Percentiles rank a stretch among this genome's conserved stretches.
Conservation (phyloP, 2,797 vertebrate species). For the Enteromius treurensis region DNA sequence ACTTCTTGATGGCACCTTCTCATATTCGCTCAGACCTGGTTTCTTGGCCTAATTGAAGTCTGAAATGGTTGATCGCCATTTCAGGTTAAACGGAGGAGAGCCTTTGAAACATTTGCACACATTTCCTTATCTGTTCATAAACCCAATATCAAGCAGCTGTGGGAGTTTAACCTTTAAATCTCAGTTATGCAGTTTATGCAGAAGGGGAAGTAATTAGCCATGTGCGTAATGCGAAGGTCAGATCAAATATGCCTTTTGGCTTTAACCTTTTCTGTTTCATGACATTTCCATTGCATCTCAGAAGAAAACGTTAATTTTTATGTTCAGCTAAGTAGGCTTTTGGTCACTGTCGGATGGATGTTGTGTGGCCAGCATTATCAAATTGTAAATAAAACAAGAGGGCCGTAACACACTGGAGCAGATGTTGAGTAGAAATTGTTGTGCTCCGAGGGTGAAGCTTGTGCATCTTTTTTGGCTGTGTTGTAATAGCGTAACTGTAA, state of each 20-base stretch:
- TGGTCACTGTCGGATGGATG: background rate
- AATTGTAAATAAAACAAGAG: slow-evolving; percentile 11
- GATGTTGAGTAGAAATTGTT: slow-evolving; percentile 1
- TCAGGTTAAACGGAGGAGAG: background rate
- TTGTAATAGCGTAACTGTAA: slow-evolving; percentile 41
- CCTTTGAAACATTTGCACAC: slow-evolving; percentile 46
- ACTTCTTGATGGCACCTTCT: slow-evolving; percentile 42
- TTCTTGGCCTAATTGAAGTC: background rate
- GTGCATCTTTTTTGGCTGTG: background rate
- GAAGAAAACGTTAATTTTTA: slow-evolving; percentile 37
- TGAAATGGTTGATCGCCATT: slow-evolving; percentile 1
- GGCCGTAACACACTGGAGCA: background rate
- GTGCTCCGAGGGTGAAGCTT: background rate
- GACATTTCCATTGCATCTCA: slow-evolving; percentile 52
- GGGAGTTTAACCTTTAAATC: slow-evolving; percentile 76
- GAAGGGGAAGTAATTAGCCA: slow-evolving; percentile 76
- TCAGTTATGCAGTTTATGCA: slow-evolving; percentile 65
- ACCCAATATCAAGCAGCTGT: slow-evolving; percentile 66
- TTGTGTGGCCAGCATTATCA: background rate
- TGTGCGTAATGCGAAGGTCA: slow-evolving; percentile 73
- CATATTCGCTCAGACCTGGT: background rate
- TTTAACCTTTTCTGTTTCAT: slow-evolving; percentile 60
- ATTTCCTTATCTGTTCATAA: slow-evolving; percentile 66
- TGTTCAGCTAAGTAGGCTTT: slow-evolving; percentile 2
- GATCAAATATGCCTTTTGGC: slow-evolving; percentile 65